A percentile compares a stretch with the other conserved stretches of the same genome.
phyloP scores from a whole-genome alignment of 2,113 vertebrate species.

The Cyanocitta stelleri region DNA sequence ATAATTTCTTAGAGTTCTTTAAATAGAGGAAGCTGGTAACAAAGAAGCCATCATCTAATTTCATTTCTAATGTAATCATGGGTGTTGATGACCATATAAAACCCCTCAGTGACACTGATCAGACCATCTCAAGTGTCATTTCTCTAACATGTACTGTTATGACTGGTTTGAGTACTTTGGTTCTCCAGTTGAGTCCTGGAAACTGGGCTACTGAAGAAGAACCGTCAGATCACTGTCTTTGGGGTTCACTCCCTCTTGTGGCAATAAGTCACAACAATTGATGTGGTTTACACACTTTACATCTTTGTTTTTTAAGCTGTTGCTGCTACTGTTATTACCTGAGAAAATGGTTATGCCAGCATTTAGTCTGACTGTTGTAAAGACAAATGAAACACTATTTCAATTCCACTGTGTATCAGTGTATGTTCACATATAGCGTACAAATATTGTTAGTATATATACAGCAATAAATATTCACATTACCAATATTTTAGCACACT shows the following conservation, averaged over 20 bases:
- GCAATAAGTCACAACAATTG: neutral
- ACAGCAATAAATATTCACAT: neutral
- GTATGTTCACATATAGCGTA: neutral
- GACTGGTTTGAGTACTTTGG: neutral
- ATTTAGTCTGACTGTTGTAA: neutral
- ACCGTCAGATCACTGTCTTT: neutral
- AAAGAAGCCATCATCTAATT: neutral
- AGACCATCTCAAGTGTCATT: neutral
- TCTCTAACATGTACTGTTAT: neutral
- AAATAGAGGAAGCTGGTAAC: neutral
- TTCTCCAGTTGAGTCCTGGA: neutral
- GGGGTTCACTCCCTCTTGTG: constrained; percentile 48
- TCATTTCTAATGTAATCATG: neutral
- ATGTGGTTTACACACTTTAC: neutral
- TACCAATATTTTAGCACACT: neutral
- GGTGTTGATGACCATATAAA: neutral
- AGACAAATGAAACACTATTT: neutral
- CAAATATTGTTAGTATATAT: neutral
- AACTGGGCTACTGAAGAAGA: neutral
- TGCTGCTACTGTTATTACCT: neutral
- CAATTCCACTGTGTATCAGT: neutral
- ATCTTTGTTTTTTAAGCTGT: neutral
- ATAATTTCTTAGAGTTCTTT: neutral
- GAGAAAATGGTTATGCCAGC: neutral
- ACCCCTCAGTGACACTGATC: neutral